phyloP scores from a whole-genome alignment of 2,888 invertebrate genomes.

The Athrips mouffetella region DNA sequence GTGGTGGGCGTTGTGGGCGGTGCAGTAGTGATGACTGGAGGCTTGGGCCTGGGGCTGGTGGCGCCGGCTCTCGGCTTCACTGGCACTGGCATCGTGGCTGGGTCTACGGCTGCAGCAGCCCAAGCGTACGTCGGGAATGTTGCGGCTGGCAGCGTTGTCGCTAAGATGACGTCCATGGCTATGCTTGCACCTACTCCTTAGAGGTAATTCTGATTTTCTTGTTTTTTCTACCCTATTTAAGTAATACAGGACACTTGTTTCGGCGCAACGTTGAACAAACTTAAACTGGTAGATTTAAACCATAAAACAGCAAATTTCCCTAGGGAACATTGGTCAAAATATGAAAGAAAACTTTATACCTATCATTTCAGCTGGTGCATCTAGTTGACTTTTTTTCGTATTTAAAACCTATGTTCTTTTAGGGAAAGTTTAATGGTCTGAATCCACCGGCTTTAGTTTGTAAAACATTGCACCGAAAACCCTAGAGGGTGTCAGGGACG shows the following conservation, averaged over 20 bases:
- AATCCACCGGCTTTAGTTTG: too few relatives aligned
- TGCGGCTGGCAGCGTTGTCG: conserved; percentile 37
- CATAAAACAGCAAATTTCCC: not conserved
- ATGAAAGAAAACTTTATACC: too few relatives aligned
- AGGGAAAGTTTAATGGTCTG: too few relatives aligned
- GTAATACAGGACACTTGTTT: not conserved
- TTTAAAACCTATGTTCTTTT: too few relatives aligned
- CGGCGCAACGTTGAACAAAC: not conserved
- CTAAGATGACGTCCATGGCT: conserved; percentile 49
- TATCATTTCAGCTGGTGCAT: too few relatives aligned
- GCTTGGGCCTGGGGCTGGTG: conserved; percentile 43
- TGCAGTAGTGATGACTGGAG: conserved; percentile 47
- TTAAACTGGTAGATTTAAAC: too few relatives aligned
- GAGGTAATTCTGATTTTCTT: conserved; percentile 24
- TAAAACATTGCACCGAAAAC: too few relatives aligned
- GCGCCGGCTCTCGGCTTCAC: conserved; percentile 55
- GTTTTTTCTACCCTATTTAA: not conserved
- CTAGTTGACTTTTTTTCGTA: too few relatives aligned
- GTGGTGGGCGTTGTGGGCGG: conserved; percentile 47
- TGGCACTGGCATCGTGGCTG: conserved; percentile 47
- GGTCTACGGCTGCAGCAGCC: conserved; percentile 37
- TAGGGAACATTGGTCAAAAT: too few relatives aligned
- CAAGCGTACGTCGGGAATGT: conserved; percentile 42
- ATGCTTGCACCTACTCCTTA: conserved; percentile 62
- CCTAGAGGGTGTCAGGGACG: too few relatives aligned